Percentiles rank a stretch among this genome's conserved stretches.
Evolutionary conservation across 2,113 vertebrate genomes (phyloP).

Genomic region (Lophotis ruficrista): DNA sequence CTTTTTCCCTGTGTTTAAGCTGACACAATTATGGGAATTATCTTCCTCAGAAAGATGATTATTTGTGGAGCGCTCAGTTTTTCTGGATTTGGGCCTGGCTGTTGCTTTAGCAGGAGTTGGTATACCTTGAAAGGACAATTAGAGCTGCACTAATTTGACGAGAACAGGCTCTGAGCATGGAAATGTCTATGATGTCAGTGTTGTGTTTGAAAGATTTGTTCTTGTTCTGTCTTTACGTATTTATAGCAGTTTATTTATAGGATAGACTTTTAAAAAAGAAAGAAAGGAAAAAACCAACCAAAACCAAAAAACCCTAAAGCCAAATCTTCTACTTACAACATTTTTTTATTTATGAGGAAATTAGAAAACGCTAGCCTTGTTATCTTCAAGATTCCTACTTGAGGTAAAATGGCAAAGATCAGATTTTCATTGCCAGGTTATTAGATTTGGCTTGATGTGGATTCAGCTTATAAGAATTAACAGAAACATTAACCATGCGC

Average conservation of each 20-base stretch:
- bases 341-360: not conserved
- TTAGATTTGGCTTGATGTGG: not conserved
- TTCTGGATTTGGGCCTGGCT: not conserved
- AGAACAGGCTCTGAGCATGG: conserved; percentile 38
- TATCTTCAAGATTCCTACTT: not conserved
- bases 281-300: not conserved
- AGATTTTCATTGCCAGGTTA: not conserved
- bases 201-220: not conserved
- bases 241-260: not conserved
- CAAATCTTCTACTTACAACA: not conserved
- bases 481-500: not conserved
- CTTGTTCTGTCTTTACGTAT: not conserved
- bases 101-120: conserved; percentile 49
- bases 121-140: conserved; percentile 27
- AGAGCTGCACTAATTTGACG: conserved; percentile 23
- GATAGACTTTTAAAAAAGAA: not conserved
- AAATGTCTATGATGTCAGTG: not conserved
- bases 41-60: not conserved
- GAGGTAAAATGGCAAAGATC: not conserved
- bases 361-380: not conserved
- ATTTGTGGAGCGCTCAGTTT: not conserved
- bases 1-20: not conserved
- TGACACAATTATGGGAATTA: not conserved
- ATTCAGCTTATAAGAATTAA: not conserved
- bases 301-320: not conserved